phyloP scores from a whole-genome alignment of 2,888 invertebrate species.

The Phyllotreta cruciferae region DNA sequence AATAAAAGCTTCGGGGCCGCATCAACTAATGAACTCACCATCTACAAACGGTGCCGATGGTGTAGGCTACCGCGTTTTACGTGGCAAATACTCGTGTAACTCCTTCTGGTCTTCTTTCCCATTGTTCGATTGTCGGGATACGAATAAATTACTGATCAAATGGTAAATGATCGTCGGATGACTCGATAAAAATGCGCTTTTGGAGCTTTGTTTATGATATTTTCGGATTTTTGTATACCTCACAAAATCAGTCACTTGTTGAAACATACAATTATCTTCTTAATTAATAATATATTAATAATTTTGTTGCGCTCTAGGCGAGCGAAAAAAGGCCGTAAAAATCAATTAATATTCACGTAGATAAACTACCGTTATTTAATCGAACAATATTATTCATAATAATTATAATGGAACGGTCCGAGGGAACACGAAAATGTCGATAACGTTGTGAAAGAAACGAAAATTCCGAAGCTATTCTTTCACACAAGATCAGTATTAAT shows the following conservation, averaged over 20 bases:
- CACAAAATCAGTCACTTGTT: too few relatives aligned
- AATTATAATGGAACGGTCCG: constrained; percentile 11
- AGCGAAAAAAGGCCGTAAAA: not conserved
- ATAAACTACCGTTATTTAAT: constrained; percentile 7
- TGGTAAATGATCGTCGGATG: constrained; percentile 25
- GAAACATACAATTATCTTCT: too few relatives aligned
- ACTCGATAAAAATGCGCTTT: constrained; percentile 14
- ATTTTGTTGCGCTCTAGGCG: too few relatives aligned
- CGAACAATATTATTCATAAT: constrained; percentile 14
- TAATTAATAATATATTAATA: too few relatives aligned
- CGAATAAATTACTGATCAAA: constrained; percentile 26
- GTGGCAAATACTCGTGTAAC: constrained; percentile 36
- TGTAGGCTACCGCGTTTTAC: constrained; percentile 46
- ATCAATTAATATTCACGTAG: constrained; percentile 4
- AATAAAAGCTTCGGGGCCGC: constrained; percentile 40
- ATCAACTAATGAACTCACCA: constrained; percentile 56
- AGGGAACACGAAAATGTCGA: constrained; percentile 17
- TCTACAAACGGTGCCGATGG: constrained; percentile 49
- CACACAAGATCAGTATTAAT: constrained; percentile 29
- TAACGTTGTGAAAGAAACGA: constrained; percentile 17
- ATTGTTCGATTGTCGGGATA: constrained; percentile 26
- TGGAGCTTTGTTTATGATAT: too few relatives aligned
- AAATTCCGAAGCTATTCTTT: constrained; percentile 31
- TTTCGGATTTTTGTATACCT: too few relatives aligned
- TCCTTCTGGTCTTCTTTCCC: constrained; percentile 29